Evolutionary conservation across 2,797 vertebrate species (phyloP), one percentile per base, ranked within the genome.

Genomic region (Xiphophorus birchmanni): DNA sequence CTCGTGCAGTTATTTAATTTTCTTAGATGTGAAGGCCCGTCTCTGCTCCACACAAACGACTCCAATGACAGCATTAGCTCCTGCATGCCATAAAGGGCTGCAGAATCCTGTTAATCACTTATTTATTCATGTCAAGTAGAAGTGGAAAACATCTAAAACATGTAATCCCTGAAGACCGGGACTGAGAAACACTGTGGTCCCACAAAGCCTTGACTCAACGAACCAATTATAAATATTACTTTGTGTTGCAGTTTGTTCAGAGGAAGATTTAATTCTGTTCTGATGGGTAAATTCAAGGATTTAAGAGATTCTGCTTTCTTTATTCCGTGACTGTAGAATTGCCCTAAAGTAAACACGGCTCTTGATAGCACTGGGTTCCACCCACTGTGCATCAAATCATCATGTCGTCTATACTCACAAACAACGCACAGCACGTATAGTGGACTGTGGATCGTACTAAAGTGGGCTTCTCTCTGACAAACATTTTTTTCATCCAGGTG

Each of bases 381-480:
- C 10, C 18, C 23, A 2, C 7, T 26, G 40, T 69, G 37, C 35
- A 13, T 26, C 7, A n/a, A 71, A 44, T 44, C 12, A 15, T 44
- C 11, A n/a, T 71, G 23, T 37, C 6, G 65, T 40, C 65, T 37
- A 26, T 42, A 40, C 17, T 44, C 4, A 12, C 37, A 2, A 74
- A 10, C 0, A 45, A 32, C 23, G 29, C n/a, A 74, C n/a, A 12
- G 21, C 23, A 17, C 45, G 40, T 5, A 3, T 1, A 4, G 58
- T 58, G 81, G 67, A 26, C 40, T n/a, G 67, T 71, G 67, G 23
- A 44, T 71, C 1, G 23, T 6, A 40, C 2, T 71, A 44, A 44
- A 44, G 37, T 48, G 63, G 13, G 60, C 10, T 85, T 78, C 69
- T 42, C 69, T 42, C 42, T 45, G 73, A 83, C 77, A 37, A 80